Base-by-base conservation (phyloP, 1,140 invertebrate species). In the Venturia canescens region DNA sequence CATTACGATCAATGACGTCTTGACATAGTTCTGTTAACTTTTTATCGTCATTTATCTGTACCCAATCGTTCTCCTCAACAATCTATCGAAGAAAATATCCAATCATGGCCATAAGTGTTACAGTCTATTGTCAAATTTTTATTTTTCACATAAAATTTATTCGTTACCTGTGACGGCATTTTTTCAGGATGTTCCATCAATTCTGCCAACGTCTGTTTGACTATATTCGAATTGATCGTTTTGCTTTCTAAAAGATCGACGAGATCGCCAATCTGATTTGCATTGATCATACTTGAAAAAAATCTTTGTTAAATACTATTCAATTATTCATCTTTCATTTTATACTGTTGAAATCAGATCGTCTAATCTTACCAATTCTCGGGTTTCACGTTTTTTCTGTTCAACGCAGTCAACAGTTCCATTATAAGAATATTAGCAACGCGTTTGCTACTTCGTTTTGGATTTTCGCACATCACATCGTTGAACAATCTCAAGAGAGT, bases 341-440 rank as follows among this genome's bases (percentile, higher is more conserved):
- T 34, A 34, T 44, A 44, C 7, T 44, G 5, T 44, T 44, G 2
- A 44, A 44, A 44, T 44, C 11, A 1, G 1, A 44, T 44, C 7
- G 1, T 29, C 26, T 16, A 0, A 63, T 90, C 85, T 89, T 92
- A 94, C 94, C 94, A 93, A 82, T 94, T 85, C 15, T 93, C 89
- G 1, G 94, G 60, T 83, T 93, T 84, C 9, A 95, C 81, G 81
- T 95, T 93, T 38, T 93, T 88, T 86, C 95, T 94, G 86, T 96
- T 93, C 67, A 96, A 85, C 83, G 94, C 91, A 44, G 92, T 92
- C 15, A 96, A 80, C 21, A 96, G 86, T 71, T 96, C 94, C 81
- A 94, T 95, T 3, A 95, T 91, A 63, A 97, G 86, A 80, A 96
- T 90, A 89, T 96, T 95, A 1, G 94, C 93, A 3, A 95, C 88